Evolutionary conservation across 2,888 invertebrate genomes (phyloP).

Genomic region (Caenorhabditis uteleia): DNA sequence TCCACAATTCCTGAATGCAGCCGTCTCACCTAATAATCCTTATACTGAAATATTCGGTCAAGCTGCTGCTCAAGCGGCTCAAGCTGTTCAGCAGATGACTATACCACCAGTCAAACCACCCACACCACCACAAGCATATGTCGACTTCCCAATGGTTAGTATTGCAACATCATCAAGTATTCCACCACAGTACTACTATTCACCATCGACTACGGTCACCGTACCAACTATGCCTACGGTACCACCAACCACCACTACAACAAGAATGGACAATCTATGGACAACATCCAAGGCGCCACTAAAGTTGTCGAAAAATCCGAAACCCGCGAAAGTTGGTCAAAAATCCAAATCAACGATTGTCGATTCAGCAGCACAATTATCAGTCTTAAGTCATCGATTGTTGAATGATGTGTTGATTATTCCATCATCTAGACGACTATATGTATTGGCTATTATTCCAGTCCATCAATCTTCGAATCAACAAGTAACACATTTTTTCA

Average conservation of each 20-base stretch:
- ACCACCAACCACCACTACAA: constrained; percentile 8
- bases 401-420: constrained; percentile 63
- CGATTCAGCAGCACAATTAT: constrained; percentile 44
- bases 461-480: constrained; percentile 55
- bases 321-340: constrained; percentile 8
- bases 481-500: constrained; percentile 27
- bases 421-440: constrained; percentile 56
- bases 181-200: constrained; percentile 1
- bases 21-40: constrained; percentile 24
- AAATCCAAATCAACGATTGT: neutral
- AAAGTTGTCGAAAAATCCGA: constrained; percentile 31
- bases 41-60: constrained; percentile 30
- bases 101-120: constrained; percentile 1
- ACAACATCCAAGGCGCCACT: constrained; percentile 26
- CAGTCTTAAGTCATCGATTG: constrained; percentile 59
- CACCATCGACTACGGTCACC: constrained; percentile 4
- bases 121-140: neutral
- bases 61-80: neutral
- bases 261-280: constrained; percentile 25
- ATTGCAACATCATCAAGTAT: constrained; percentile 10
- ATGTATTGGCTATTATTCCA: constrained; percentile 56
- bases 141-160: constrained; percentile 1
- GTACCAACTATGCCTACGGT: neutral
- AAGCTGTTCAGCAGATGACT: constrained; percentile 17
- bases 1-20: constrained; percentile 15